These are phyloP conservation scores for Drosophila tristis DNA, from an alignment of 1,140 invertebrate genomes.

Conservation along the genomic window DNA sequence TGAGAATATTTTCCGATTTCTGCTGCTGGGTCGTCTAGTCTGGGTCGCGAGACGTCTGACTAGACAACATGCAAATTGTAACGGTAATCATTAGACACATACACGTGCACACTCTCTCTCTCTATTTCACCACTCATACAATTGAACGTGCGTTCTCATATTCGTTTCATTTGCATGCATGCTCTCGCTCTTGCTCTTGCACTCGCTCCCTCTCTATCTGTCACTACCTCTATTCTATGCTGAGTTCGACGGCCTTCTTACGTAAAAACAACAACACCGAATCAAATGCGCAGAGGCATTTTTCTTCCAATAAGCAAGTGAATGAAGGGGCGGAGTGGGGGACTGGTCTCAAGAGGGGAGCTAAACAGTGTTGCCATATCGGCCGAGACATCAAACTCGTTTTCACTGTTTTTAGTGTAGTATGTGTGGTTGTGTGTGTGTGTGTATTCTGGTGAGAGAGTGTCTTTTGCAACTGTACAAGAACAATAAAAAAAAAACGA, in stretches of 20 bases:
- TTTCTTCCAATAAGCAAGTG: constrained; percentile 75
- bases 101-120: constrained; percentile 26
- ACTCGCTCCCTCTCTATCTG: constrained; percentile 31
- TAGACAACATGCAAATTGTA: constrained; percentile 79
- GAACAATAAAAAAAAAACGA: constrained; percentile 65
- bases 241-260: constrained; percentile 81
- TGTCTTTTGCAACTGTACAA: constrained; percentile 82
- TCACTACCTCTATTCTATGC: constrained; percentile 33
- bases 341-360: constrained; percentile 3
- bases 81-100: constrained; percentile 75
- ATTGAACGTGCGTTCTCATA: constrained; percentile 27
- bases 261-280: constrained; percentile 70
- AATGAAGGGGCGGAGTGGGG: constrained; percentile 27
- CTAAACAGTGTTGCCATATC: constrained; percentile 67
- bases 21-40: constrained; percentile 71
- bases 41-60: constrained; percentile 79
- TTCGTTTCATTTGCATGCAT: constrained; percentile 61
- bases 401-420: constrained; percentile 56
- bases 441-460: constrained; percentile 34
- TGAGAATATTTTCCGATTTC: constrained; percentile 57
- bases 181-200: constrained; percentile 32
- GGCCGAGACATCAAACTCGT: constrained; percentile 62
- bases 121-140: constrained; percentile 29
- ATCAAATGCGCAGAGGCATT: constrained; percentile 62
- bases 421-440: constrained; percentile 6